phyloP scores from a whole-genome alignment of 2,888 invertebrate species.

The Scaptodrosophila latifasciaeformis region DNA sequence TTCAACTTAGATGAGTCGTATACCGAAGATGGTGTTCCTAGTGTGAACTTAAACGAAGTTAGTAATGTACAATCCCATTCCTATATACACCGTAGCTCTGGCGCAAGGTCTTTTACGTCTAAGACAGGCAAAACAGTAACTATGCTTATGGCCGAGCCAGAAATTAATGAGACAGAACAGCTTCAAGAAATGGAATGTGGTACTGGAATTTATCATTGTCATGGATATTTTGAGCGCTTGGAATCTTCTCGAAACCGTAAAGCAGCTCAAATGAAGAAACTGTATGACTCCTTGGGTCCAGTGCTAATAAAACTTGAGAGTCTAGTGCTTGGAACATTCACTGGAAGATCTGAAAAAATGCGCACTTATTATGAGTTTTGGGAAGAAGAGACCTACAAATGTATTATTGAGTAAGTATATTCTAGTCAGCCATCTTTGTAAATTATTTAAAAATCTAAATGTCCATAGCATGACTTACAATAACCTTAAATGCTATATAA shows the following conservation, averaged over 20 bases:
- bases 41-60: no score
- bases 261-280: constrained; percentile 80
- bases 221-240: constrained; percentile 82
- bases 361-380: constrained; percentile 85
- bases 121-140: constrained; percentile 31
- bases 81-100: fast-evolving
- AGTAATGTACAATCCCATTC: no score
- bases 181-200: constrained; percentile 46
- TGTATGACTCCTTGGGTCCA: constrained; percentile 88
- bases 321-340: constrained; percentile 85
- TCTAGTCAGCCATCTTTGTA: no score
- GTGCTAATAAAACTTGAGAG: constrained; percentile 90
- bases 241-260: constrained; percentile 82
- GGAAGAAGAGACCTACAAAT: constrained; percentile 86
- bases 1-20: constrained; percentile 55
- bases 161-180: constrained; percentile 11
- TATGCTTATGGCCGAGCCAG: constrained; percentile 27
- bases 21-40: not conserved
- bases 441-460: not conserved
- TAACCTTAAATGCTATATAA: constrained; percentile 83
- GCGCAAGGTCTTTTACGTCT: constrained; percentile 30
- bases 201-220: constrained; percentile 56
- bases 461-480: constrained; percentile 78
- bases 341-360: constrained; percentile 85
- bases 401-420: constrained; percentile 78